Evolutionary conservation across 2,113 vertebrate species (phyloP).

Genomic region (Pica pica): DNA sequence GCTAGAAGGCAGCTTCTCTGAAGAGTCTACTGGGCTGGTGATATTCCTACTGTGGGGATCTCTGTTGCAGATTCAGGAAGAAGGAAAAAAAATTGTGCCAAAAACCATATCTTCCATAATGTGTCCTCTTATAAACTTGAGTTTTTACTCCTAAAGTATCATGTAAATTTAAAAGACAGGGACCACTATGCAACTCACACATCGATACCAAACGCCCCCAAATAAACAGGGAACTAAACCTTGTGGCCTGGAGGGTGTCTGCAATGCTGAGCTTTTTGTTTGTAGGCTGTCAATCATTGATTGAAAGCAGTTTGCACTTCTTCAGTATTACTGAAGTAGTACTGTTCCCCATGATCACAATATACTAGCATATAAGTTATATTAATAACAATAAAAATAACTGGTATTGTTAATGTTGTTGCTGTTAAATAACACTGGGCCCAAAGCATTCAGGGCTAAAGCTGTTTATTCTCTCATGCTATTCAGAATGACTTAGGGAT

Average conservation of each 20-base stretch:
- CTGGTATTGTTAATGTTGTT: not conserved
- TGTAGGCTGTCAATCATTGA: not conserved
- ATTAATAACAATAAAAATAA: conserved; percentile 2
- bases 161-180: not conserved
- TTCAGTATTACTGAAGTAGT: not conserved
- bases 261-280: not conserved
- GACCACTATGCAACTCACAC: not conserved
- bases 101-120: not conserved
- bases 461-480: not conserved
- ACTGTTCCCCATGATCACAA: not conserved
- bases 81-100: not conserved
- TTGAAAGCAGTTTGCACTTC: not conserved
- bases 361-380: not conserved
- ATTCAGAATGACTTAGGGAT: not conserved
- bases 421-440: not conserved
- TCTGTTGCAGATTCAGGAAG: not conserved
- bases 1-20: not conserved
- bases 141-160: not conserved
- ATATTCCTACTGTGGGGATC: not conserved
- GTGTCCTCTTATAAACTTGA: not conserved
- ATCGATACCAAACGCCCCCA: not conserved
- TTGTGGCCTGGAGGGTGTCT: not conserved
- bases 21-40: not conserved
- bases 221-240: not conserved
- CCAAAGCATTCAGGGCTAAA: not conserved